A percentile compares a stretch with the other conserved stretches of the same genome.
Evolutionary conservation across 2,888 invertebrate genomes (phyloP).

Genomic region (Phania funesta): DNA sequence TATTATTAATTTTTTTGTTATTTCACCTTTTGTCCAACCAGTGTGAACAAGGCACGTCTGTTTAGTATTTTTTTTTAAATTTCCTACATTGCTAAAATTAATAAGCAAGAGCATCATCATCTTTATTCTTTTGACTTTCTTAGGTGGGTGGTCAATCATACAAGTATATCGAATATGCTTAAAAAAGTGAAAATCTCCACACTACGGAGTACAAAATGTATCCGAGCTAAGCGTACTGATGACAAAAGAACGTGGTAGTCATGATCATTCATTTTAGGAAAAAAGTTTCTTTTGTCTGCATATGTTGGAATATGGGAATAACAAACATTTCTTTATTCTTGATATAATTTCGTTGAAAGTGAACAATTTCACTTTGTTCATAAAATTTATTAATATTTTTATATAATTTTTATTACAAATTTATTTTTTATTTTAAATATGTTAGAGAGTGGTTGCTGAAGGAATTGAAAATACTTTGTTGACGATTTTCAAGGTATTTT

Average conservation of each 20-base stretch:
- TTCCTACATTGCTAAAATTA: not conserved
- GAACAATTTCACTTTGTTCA: not conserved
- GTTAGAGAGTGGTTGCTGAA: not conserved
- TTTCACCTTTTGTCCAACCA: not conserved
- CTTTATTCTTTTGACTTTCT: constrained; percentile 12
- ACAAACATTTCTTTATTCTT: not conserved
- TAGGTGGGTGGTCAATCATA: constrained; percentile 53
- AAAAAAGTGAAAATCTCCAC: constrained; percentile 29
- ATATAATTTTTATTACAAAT: not conserved
- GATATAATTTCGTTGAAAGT: not conserved
- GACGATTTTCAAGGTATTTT: not conserved
- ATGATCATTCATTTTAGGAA: constrained; percentile 7
- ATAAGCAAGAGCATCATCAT: constrained; percentile 17
- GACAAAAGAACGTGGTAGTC: constrained; percentile 1
- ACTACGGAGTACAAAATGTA: not conserved
- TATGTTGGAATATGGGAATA: not conserved
- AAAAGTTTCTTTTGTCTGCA: not conserved
- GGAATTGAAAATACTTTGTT: too few relatives aligned
- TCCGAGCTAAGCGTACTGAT: not conserved
- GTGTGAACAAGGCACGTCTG: not conserved
- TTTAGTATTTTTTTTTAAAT: not conserved
- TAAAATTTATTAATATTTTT: not conserved
- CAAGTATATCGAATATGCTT: constrained; percentile 42
- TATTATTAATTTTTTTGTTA: not conserved
- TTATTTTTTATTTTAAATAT: not conserved